Base-by-base conservation (phyloP, 2,113 vertebrate species). In the Microtus montanus region DNA sequence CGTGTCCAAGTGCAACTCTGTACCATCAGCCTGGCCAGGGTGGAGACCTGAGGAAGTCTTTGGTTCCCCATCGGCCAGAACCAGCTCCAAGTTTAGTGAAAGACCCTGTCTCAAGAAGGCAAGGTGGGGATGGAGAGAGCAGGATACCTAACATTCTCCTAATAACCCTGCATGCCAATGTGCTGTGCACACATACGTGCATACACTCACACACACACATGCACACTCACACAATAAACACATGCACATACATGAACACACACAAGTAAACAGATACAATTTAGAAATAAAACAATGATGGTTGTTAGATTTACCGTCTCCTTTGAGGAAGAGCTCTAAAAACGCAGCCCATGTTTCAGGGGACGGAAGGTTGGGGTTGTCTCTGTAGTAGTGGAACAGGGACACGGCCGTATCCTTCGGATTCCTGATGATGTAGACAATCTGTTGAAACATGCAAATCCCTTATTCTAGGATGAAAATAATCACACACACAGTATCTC, bases 361-460 rank as follows among this genome's bases (percentile, higher is more conserved):
- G 19, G 92, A 96, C 20, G 98, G 98, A 38, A 99, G 98, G 41
- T 98, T 97, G 24, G 98, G 98, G 85, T 99, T 99, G 0, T 98
- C 98, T 96, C 87, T 98, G 96, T 98, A 99, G 97, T 98, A 98
- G 96, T 98, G 97, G 63, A 96, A 98, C 94, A 99, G 97, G 33
- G 98, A 99, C 86, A 99, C 98, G 0, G 98, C 98, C 0, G 92
- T 98, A 63, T 98, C 98, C 96, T 99, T 99, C 12, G 98, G 98
- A 52, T 99, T 98, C 80, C 98, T 97, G 92, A 97, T 71, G 61
- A 98, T 95, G 92, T 98, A 98, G 79, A 98, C 98, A 38, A 98
- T 97, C 98, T 99, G 96, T 85, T 96, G 82, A 4, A 78, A 64
- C 68, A 94, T 0, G 19, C 41, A 63, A 78, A 20, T 30, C 49